Base-by-base conservation (phyloP, 2,888 invertebrate species). In the Acanthosoma haemorrhoidale region DNA sequence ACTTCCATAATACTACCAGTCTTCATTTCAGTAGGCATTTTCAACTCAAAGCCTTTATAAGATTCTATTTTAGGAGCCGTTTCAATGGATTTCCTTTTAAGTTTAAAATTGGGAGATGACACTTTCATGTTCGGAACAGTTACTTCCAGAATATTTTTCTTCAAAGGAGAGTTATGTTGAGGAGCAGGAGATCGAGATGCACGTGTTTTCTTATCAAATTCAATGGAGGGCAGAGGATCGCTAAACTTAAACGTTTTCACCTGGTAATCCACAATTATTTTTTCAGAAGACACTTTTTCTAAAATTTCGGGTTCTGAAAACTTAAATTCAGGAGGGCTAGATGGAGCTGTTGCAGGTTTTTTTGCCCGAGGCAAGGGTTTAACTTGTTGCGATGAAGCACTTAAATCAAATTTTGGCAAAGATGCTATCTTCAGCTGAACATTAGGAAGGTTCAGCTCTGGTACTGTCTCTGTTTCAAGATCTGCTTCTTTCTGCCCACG, bases 381-480 rank as follows among this genome's bases (percentile, higher is more conserved):
- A 16, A 77, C 76, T 60, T 77, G 25, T 6, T 58, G 51, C 25
- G 18, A 43, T 16, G 69, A 64, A 70, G 66, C 64, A 61, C 66
- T 69, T 13, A 72, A 34, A 15, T 60, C 51, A 36, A 73, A 71
- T 73, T 81, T 83, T 2, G 86, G 86, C 76, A 86, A 79, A 63
- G 81, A 82, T n/a, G 83, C 80, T 66, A 86, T 83, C 15, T 85
- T 85, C 70, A 86, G 78, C 57, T 83, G 78, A 74, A 83, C 80
- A 69, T 78, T 77, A 4, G 79, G 78, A 68, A 81, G 75, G 61
- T 75, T 74, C 16, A 76, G 72, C 63, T 72, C 70, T 43, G 69
- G 72, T 25, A 60, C 67, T 60, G 21, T 29, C 38, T 73, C 71
- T 29, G 69, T 43, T 58, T 72, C 70, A 18, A 70, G 36, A 25